Conservation (phyloP, 2,113 vertebrate species). For the Pholis gunnellus region DNA sequence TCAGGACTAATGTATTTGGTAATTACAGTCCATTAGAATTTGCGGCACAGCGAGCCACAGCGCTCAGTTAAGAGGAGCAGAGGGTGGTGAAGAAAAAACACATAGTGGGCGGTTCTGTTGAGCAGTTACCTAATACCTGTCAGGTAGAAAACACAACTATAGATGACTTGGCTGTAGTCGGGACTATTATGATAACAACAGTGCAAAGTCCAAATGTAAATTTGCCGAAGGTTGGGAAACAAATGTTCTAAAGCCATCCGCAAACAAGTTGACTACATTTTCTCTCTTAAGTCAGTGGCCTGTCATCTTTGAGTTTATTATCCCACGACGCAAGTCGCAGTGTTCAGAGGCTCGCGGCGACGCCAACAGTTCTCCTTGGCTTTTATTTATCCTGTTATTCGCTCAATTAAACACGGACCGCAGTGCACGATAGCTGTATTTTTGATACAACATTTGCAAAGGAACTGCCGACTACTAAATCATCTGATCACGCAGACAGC, state of each 20-base stretch:
- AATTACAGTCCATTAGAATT: slow-evolving; percentile 78
- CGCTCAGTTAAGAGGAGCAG: slow-evolving; percentile 54
- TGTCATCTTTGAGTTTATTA: neutral
- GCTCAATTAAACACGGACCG: neutral
- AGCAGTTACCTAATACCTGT: slow-evolving; percentile 69
- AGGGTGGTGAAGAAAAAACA: slow-evolving; percentile 20
- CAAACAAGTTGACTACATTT: neutral
- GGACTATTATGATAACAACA: neutral
- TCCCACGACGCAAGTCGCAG: neutral
- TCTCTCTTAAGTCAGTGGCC: neutral
- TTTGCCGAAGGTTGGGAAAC: neutral
- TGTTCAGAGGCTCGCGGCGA: neutral
- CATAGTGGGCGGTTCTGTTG: slow-evolving; percentile 66
- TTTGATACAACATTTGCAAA: neutral
- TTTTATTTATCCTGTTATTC: slow-evolving; percentile 9
- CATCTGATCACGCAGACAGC: neutral
- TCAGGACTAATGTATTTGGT: slow-evolving; percentile 78
- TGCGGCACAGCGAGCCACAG: slow-evolving; percentile 47
- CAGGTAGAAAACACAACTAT: slow-evolving; percentile 51
- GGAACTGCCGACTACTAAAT: neutral
- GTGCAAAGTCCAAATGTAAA: slow-evolving; percentile 16
- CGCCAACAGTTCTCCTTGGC: neutral
- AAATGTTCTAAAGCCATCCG: neutral
- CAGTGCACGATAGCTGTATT: neutral
- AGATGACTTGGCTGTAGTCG: slow-evolving; percentile 40